Base-by-base conservation (phyloP, 2,888 invertebrate genomes). In the Latrodectus hesperus region DNA sequence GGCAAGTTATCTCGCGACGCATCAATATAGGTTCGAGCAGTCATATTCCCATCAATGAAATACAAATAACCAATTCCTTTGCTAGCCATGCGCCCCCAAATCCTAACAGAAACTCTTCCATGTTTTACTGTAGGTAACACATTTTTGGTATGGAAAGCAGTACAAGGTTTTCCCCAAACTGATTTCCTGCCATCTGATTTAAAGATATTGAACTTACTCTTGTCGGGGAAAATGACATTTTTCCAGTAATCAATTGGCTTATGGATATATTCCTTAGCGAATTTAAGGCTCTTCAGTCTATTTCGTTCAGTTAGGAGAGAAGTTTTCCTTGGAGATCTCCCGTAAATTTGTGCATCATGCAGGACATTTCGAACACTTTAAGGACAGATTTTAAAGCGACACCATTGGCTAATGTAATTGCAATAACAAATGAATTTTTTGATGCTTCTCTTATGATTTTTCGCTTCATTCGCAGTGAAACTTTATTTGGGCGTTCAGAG, bases 201-300 rank as follows among this genome's bases (percentile, higher is more conserved):
- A n/a, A n/a, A n/a, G n/a, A n/a, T n/a, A n/a, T n/a, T n/a, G n/a
- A n/a, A n/a, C n/a, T n/a, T n/a, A n/a, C n/a, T n/a, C n/a, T n/a
- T n/a, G n/a, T n/a, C n/a, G n/a, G n/a, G n/a, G n/a, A n/a, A n/a
- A n/a, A n/a, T n/a, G n/a, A n/a, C n/a, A n/a, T n/a, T n/a, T n/a
- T n/a, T n/a, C n/a, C n/a, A n/a, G n/a, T n/a, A 72, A 72, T 72
- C 72, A 51, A 72, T 72, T 72, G 72, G 72, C 72, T 72, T 72
- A 72, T 72, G 49, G 72, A 72, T 52, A 51, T 72, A 72, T 72
- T 72, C 16, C 52, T 72, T 72, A 72, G 72, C 72, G 72, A 72
- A 72, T 72, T 72, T 17, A 51, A 51, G 49, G 49, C 72, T 72
- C 52, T 68, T 68, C 38, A 68, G 72, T 72, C 72, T 72, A 51